phyloP scores from a whole-genome alignment of 1,140 invertebrate species.

The Vollenhovia emeryi region DNA sequence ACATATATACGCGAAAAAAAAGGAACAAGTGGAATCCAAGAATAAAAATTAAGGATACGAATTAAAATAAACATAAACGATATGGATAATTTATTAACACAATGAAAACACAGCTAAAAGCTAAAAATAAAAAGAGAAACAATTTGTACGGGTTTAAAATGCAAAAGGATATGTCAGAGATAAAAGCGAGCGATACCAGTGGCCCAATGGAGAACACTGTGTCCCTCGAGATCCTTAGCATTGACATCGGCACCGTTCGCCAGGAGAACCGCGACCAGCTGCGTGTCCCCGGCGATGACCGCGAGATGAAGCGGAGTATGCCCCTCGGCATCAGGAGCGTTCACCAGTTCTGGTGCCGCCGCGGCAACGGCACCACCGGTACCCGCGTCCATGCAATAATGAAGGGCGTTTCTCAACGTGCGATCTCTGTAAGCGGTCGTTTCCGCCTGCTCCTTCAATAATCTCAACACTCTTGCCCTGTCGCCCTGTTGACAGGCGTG shows the following conservation, averaged over 20 bases:
- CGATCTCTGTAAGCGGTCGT: conserved; percentile 89
- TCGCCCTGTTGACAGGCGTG: conserved; percentile 94
- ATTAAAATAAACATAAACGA: not conserved
- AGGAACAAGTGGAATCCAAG: not conserved
- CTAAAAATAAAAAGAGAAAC: not conserved
- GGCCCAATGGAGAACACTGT: conserved; percentile 99
- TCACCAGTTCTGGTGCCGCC: conserved; percentile 92
- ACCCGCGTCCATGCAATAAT: conserved; percentile 95
- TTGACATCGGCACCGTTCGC: conserved; percentile 94
- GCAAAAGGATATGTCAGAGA: not conserved
- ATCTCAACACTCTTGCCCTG: conserved; percentile 85
- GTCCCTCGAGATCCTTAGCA: conserved; percentile 95
- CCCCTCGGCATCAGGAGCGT: conserved; percentile 95
- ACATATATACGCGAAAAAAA: not conserved
- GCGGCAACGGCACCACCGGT: conserved; percentile 91
- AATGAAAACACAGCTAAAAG: not conserved
- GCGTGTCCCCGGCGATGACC: conserved; percentile 95
- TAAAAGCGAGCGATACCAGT: conserved; percentile 93
- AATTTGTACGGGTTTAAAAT: not conserved
- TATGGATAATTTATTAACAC: not conserved
- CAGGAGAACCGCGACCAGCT: conserved; percentile 92
- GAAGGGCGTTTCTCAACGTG: conserved; percentile 94
- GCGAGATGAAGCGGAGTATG: conserved; percentile 97
- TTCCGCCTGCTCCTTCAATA: conserved; percentile 84
- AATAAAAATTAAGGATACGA: not conserved